Conservation (phyloP, 1,140 invertebrate genomes). For the Trissolcus basalis region DNA sequence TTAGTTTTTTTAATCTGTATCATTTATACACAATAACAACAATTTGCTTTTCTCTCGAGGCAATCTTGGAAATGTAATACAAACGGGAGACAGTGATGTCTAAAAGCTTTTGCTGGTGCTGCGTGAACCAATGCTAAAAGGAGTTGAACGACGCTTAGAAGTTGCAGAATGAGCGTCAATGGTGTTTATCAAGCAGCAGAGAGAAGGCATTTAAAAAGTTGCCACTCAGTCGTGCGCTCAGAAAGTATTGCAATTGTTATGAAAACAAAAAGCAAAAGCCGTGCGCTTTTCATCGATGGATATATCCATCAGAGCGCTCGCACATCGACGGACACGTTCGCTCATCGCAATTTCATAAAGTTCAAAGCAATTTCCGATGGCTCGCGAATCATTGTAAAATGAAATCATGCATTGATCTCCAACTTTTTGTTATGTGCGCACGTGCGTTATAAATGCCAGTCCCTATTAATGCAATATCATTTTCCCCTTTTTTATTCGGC, state of each 20-base stretch:
- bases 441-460: conserved; percentile 9
- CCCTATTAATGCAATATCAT: conserved; percentile 14
- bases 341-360: conserved; percentile 29
- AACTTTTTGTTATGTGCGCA: conserved; percentile 13
- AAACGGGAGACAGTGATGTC: conserved; percentile 5
- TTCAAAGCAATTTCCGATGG: conserved; percentile 34
- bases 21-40: too few relatives aligned
- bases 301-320: too few relatives aligned
- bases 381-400: conserved; percentile 35
- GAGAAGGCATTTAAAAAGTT: conserved; percentile 42
- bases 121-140: conserved; percentile 24
- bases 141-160: conserved; percentile 33
- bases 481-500: conserved; percentile 18
- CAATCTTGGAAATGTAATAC: conserved; percentile 24
- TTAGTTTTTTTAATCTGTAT: too few relatives aligned
- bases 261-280: conserved; percentile 32
- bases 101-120: conserved; percentile 36
- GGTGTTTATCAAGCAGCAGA: conserved; percentile 36
- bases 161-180: conserved; percentile 44
- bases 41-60: conserved; percentile 7
- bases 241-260: conserved; percentile 42
- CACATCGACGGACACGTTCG: conserved; percentile 12
- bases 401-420: conserved; percentile 35
- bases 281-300: conserved; percentile 19
- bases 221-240: conserved; percentile 21